Base-by-base conservation (phyloP, 23 tunicate species). In the Halocynthia roretzi region DNA sequence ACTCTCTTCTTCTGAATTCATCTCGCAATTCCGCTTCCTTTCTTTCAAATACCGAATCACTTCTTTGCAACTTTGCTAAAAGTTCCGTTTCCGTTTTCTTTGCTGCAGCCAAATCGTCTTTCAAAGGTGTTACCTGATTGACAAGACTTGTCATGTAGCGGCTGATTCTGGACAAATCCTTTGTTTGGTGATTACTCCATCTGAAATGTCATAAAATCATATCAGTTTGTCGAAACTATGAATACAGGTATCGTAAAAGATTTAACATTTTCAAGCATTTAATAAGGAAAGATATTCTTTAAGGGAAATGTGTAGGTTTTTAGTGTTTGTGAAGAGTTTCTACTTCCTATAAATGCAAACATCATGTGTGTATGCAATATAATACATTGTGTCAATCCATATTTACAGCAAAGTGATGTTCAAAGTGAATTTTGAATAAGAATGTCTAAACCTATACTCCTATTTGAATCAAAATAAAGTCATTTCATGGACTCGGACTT, bases 131-230 rank as follows among this genome's bases (percentile, higher is more conserved):
- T 2, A 91, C 83, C 63, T 85, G 84, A 23, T 91, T 91, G 75
- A 91, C 77, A 17, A 91, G 61, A 44, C 55, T 71, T 49, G 81
- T 83, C 77, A 91, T 78, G 15, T 91, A 90, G 6, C 97, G 80
- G 18, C 76, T 84, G 17, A 91, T 77, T 51, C 97, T 71, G 22
- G 97, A 91, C 63, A 91, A 65, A 65, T 91, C 97, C 53, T 85
- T 91, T 50, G 68, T 62, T 77, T 91, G 97, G 9, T 85, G 68
- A 49, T 91, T 91, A 64, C 81, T 81, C 97, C 97, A 91, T 60
- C 97, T 85, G 17, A 71, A 51, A 54, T 18, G 0, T 60, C 2
- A n/a, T 22, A 10, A 21, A 63, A 10, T 18, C 10, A 21, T 22
- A 63, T 10, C 57, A 22, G 57, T 22, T 22, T 61, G n/a, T 10